Evolutionary conservation across 2,797 vertebrate species (phyloP).

Genomic region (Cheirogaleus major): DNA sequence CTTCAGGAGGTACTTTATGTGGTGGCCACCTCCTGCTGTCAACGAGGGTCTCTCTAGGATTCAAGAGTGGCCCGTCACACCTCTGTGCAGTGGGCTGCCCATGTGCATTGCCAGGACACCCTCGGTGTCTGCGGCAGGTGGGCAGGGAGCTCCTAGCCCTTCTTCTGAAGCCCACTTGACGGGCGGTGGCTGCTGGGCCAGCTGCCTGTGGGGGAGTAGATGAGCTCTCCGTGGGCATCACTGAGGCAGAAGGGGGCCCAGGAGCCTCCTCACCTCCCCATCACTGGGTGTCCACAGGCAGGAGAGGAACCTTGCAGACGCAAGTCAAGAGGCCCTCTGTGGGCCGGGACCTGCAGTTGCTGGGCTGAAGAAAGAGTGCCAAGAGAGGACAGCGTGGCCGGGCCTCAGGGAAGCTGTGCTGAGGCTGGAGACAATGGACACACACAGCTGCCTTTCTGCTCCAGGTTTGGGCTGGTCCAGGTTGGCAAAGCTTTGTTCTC

Average conservation of each 20-base stretch:
- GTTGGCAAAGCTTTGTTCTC: not conserved
- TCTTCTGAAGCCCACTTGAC: not conserved
- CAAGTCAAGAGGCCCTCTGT: not conserved
- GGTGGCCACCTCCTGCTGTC: rapidly evolving
- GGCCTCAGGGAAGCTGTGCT: not conserved
- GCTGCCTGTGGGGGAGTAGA: not conserved
- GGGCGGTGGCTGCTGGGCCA: not conserved
- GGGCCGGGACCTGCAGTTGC: not conserved
- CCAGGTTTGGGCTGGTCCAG: no score
- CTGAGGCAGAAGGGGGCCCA: not conserved
- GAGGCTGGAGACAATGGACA: rapidly evolving
- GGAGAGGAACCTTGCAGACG: not conserved
- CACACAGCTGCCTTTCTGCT: not conserved
- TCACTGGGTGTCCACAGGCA: not conserved
- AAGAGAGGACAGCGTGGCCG: no score
- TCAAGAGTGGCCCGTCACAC: not conserved
- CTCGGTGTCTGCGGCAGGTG: not conserved
- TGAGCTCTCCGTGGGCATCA: not conserved
- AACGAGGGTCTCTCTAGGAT: not conserved
- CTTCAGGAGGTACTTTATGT: not conserved
- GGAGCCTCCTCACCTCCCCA: no score
- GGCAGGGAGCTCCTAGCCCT: not conserved
- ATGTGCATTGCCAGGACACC: no score
- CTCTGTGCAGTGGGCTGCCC: no score
- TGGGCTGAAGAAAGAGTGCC: not conserved